phyloP scores from a whole-genome alignment of 2,797 vertebrate species.

The Myiotriccus ornatus region DNA sequence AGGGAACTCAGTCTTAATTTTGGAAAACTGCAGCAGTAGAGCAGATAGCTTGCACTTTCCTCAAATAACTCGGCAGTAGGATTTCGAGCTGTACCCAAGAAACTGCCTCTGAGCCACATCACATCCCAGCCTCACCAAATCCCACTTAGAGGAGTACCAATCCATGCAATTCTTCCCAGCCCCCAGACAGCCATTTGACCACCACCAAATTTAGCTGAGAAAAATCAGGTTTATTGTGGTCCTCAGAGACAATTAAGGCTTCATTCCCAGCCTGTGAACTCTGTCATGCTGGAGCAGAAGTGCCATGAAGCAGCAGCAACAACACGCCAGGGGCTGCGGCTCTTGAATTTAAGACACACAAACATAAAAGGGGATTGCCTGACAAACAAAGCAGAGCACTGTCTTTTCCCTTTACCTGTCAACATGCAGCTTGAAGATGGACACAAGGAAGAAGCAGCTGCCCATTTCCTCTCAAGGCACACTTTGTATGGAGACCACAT shows the following conservation, averaged over 20 bases:
- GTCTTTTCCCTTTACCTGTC: not conserved
- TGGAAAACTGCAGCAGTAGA: not conserved
- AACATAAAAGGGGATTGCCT: not conserved
- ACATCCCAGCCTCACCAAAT: not conserved
- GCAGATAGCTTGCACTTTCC: not conserved
- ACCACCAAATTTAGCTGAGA: not conserved
- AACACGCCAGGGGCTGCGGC: not conserved
- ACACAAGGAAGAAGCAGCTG: not conserved
- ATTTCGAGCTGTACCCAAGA: not conserved
- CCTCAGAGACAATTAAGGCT: not conserved
- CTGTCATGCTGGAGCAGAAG: not conserved
- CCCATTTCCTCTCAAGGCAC: not conserved
- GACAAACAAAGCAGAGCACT: not conserved
- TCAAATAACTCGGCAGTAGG: not conserved
- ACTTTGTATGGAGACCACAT: fast-evolving
- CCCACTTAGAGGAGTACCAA: not conserved
- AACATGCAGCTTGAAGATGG: not conserved
- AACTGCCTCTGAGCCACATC: not conserved
- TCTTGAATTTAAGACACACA: not conserved
- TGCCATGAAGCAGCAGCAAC: not conserved
- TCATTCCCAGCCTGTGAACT: not conserved
- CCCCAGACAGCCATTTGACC: not conserved
- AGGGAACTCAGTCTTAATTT: not conserved
- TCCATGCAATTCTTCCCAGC: not conserved
- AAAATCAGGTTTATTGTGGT: not conserved